Percentiles rank a stretch among this genome's conserved stretches.
Evolutionary conservation across 2,888 invertebrate species (phyloP).

Genomic region (Criorhina ranunculi): DNA sequence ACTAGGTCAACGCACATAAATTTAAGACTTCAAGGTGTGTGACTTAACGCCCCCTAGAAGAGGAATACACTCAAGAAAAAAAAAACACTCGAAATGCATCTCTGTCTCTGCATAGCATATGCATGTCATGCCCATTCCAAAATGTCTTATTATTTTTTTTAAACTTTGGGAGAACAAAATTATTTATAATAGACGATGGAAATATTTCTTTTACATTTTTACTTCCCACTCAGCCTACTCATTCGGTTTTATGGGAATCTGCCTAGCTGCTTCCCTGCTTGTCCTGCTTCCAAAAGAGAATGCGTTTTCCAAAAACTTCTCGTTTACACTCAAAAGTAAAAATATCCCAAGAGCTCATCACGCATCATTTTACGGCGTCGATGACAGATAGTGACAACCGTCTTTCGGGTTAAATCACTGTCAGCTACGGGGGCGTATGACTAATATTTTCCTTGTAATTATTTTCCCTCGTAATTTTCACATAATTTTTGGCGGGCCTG

Average conservation of each 20-base stretch:
- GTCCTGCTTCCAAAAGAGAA: no score
- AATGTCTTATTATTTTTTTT: neutral
- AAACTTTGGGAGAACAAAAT: no score
- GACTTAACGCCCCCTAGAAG: neutral
- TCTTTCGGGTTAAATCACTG: slow-evolving; percentile 4
- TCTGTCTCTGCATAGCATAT: neutral
- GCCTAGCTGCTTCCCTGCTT: neutral
- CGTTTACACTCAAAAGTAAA: slow-evolving; percentile 17
- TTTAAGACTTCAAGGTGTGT: slow-evolving; percentile 5
- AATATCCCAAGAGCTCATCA: slow-evolving; percentile 35
- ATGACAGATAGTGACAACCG: slow-evolving; percentile 27
- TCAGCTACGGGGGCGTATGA: slow-evolving; percentile 17
- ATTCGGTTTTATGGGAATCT: neutral
- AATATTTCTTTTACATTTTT: neutral
- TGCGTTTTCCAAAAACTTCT: no score
- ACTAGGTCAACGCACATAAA: slow-evolving; percentile 12
- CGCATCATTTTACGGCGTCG: slow-evolving; percentile 5
- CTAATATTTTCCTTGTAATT: slow-evolving; percentile 8
- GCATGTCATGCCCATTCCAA: no score
- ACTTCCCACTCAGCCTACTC: neutral
- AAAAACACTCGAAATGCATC: slow-evolving; percentile 3
- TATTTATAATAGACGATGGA: no score
- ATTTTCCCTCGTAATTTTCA: neutral
- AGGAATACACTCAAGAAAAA: neutral
- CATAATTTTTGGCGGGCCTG: no score